phyloP scores from a whole-genome alignment of 2,888 invertebrate species.

The Alloplasta piceator region DNA sequence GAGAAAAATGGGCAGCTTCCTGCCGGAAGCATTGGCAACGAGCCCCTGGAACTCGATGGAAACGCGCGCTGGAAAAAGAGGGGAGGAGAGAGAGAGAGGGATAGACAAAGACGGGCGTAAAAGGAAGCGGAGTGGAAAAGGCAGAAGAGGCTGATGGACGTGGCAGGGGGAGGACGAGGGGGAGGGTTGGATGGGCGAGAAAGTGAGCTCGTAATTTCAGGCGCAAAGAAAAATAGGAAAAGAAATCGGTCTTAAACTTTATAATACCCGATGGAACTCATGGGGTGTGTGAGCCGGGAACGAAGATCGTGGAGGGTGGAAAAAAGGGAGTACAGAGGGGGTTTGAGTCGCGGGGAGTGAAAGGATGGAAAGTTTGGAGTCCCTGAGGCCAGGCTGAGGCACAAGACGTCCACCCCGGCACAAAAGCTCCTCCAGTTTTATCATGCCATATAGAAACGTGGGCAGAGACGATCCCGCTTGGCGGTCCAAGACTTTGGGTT shows the following conservation, averaged over 20 bases:
- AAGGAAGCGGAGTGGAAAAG: neutral
- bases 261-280: constrained; percentile 62
- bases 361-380: constrained; percentile 60
- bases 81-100: constrained; percentile 5
- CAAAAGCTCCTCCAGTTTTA: constrained; percentile 57
- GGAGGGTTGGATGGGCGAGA: constrained; percentile 22
- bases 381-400: constrained; percentile 56
- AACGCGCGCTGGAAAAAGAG: constrained; percentile 37
- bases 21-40: constrained; percentile 56
- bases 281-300: constrained; percentile 39
- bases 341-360: neutral
- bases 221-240: constrained; percentile 66
- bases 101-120: too few species aligned
- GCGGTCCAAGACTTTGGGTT: constrained; percentile 49
- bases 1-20: constrained; percentile 40
- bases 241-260: constrained; percentile 65
- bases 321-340: too few species aligned
- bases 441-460: constrained; percentile 48
- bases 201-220: constrained; percentile 61
- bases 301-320: constrained; percentile 13
- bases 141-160: constrained; percentile 42
- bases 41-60: constrained; percentile 47
- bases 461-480: constrained; percentile 35
- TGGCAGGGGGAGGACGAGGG: constrained; percentile 22
- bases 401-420: constrained; percentile 52